A percentile compares a stretch with the other conserved stretches of the same genome.
phyloP scores from a whole-genome alignment of 2,113 vertebrate species.

The Furnarius figulus region DNA sequence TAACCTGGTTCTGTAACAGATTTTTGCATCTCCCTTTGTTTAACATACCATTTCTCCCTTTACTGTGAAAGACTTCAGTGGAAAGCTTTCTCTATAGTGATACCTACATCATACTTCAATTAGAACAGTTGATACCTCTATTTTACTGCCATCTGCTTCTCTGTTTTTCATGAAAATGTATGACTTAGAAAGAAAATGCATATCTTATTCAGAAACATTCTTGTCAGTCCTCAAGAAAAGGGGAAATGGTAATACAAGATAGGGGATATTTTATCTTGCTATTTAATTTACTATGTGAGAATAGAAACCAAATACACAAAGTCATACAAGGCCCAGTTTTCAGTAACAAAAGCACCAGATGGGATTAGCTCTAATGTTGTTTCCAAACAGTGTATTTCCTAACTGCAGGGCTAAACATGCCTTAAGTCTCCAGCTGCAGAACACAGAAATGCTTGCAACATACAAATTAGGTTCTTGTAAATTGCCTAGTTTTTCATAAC shows the following conservation, averaged over 20 bases:
- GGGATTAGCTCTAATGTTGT: background rate
- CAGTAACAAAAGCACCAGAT: background rate
- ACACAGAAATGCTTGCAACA: background rate
- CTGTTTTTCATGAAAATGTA: background rate
- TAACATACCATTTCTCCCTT: background rate
- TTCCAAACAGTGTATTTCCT: background rate
- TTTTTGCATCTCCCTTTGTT: background rate
- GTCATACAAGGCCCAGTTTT: background rate
- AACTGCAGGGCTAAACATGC: background rate
- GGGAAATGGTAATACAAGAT: background rate
- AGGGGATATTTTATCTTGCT: background rate
- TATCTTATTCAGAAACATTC: background rate
- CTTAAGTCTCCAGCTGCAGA: background rate
- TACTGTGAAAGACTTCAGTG: background rate
- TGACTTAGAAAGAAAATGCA: background rate
- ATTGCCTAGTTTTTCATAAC: background rate
- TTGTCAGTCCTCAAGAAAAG: background rate
- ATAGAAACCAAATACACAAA: background rate
- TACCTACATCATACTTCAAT: background rate
- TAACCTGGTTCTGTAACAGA: background rate
- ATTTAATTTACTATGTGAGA: background rate
- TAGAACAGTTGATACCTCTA: background rate
- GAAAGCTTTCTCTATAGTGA: background rate
- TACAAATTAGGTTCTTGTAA: background rate
- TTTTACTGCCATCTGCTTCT: slow-evolving; percentile 6